A percentile compares a stretch with the other conserved stretches of the same genome.
phyloP scores from a whole-genome alignment of 2,888 invertebrate genomes.

The Rhaphigaster nebulosa region DNA sequence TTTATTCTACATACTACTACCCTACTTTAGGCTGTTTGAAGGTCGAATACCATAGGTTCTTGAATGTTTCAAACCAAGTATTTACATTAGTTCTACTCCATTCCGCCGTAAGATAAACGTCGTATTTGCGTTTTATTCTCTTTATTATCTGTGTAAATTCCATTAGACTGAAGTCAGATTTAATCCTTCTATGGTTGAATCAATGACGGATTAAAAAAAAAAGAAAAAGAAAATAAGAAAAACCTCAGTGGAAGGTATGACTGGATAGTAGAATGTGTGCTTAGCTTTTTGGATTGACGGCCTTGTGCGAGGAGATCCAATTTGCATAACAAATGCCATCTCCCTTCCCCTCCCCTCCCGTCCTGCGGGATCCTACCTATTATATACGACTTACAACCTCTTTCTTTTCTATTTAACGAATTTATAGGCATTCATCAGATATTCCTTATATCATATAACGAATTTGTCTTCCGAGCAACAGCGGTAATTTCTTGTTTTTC shows the following conservation, averaged over 20 bases:
- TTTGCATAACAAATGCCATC: not conserved
- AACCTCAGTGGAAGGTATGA: not conserved
- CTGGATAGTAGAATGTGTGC: not conserved
- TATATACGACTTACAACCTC: not conserved
- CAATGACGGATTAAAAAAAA: not conserved
- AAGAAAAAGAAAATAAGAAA: not conserved
- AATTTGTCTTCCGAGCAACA: not conserved
- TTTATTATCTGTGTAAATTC: not conserved
- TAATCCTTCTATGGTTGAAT: not conserved
- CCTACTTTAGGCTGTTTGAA: not conserved
- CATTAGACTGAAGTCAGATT: not conserved
- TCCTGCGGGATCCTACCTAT: not conserved
- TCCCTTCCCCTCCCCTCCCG: not conserved
- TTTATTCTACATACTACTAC: too few species aligned
- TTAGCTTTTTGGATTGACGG: not conserved
- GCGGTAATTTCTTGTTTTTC: not conserved
- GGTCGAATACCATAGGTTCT: not conserved
- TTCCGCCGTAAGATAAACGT: not conserved
- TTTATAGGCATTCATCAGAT: not conserved
- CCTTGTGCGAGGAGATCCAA: not conserved
- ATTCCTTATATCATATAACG: not conserved
- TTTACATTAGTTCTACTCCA: not conserved
- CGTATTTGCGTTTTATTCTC: not conserved
- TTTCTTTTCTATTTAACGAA: constrained; percentile 8
- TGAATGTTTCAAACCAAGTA: not conserved